phyloP scores from a whole-genome alignment of 2,113 vertebrate genomes.

The Edolisoma coerulescens region DNA sequence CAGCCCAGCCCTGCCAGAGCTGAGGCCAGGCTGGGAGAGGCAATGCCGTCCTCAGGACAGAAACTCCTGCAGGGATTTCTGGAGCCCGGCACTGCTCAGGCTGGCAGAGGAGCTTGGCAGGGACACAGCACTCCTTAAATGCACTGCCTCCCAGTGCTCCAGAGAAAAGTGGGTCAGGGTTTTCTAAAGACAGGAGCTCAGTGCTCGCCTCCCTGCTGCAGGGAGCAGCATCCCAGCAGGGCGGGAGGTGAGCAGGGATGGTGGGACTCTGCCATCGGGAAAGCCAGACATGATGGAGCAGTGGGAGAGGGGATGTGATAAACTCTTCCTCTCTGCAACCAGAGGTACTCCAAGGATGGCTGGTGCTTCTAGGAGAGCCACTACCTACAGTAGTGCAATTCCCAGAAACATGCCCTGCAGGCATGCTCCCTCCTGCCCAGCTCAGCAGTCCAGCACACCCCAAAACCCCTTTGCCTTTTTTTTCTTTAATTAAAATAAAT shows the following conservation, averaged over 20 bases:
- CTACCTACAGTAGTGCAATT: not conserved
- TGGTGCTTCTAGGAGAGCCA: not conserved
- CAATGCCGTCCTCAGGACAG: not conserved
- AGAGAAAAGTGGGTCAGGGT: slow-evolving; percentile 21
- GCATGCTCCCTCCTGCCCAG: fast-evolving
- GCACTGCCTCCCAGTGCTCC: not conserved
- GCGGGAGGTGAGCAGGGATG: not conserved
- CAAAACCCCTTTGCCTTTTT: not conserved
- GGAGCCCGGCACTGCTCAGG: not conserved
- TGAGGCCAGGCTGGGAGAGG: not conserved
- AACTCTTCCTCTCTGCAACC: not conserved
- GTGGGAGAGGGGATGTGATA: not conserved
- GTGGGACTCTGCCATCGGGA: not conserved
- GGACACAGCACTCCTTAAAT: not conserved
- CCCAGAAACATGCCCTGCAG: not conserved
- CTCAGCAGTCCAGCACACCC: not conserved
- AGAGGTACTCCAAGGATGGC: not conserved
- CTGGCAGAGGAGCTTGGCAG: not conserved
- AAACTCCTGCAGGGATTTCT: not conserved
- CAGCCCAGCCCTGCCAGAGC: not conserved
- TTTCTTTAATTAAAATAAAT: not conserved
- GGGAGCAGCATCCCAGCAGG: not conserved
- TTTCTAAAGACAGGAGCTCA: not conserved
- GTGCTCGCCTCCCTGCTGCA: not conserved
- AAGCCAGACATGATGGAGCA: fast-evolving